Base-by-base conservation (phyloP, 1,140 invertebrate genomes). In the Asbolus verrucosus region DNA sequence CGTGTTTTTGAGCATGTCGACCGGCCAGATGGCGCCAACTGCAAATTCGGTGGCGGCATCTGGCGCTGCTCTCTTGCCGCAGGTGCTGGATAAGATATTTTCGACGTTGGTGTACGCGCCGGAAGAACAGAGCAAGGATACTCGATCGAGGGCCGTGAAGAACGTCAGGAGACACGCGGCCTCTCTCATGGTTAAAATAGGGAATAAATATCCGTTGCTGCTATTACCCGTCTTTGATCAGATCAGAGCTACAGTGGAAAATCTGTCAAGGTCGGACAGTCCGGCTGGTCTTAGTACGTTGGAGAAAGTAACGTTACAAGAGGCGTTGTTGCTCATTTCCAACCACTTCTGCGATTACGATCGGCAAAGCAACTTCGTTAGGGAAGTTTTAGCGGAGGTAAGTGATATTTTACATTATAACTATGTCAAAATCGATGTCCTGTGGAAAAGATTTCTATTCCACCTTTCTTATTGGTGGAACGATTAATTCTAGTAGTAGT, bases 321-420 rank as follows among this genome's bases (percentile, higher is more conserved):
- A 94, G 80, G 90, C 92, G 0, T 77, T 94, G 9, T 78, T 95
- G 1, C 82, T 94, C 0, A 92, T 92, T 74, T 95, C 93, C 14
- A 97, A 96, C 84, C 91, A 95, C 77, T 94, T 77, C 77, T 90
- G 92, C 78, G 92, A 96, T 81, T 96, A 93, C 79, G 90, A 94
- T 68, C 87, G 92, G 1, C 94, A 97, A 79, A 90, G 89, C 15
- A 83, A 86, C 14, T 94, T 95, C 72, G 89, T 96, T 1, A 88
- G 89, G n/a, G 91, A 94, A 82, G 88, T 95, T 6, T 83, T 93
- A 33, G 80, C 83, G 8, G 88, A 89, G 33, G 87, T 87, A 0
- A 84, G 46, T 54, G n/a, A n/a, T n/a, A n/a, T n/a, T n/a, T n/a
- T n/a, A n/a, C n/a, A n/a, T n/a, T n/a, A n/a, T n/a, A n/a, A n/a